Evolutionary conservation across 1,140 invertebrate genomes (phyloP).

Genomic region (Brachionus manjavacas): DNA sequence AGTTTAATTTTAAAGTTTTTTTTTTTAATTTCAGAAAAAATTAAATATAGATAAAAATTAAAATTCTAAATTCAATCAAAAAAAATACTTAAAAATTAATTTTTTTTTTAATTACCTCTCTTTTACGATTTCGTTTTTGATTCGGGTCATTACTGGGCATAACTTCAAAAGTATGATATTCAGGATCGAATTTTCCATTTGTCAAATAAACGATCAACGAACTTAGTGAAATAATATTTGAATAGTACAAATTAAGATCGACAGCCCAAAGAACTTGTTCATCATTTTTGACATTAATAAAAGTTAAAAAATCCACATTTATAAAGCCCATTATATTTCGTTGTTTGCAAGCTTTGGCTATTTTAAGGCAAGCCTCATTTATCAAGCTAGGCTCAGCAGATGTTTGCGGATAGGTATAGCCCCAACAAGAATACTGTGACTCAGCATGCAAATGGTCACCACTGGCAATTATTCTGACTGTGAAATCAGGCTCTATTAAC

Average conservation of each 20-base stretch:
- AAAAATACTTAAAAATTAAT: too few relatives aligned
- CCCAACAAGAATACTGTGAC: slow-evolving; percentile 53
- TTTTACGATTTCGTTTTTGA: slow-evolving; percentile 45
- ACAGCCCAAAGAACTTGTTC: slow-evolving; percentile 55
- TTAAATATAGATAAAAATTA: too few relatives aligned
- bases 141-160: slow-evolving; percentile 46
- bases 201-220: slow-evolving; percentile 54
- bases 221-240: slow-evolving; percentile 53
- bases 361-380: slow-evolving; percentile 49
- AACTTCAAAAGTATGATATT: slow-evolving; percentile 51
- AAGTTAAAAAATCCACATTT: slow-evolving; percentile 56
- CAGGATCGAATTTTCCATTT: slow-evolving; percentile 50
- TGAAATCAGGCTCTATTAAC: slow-evolving; percentile 54
- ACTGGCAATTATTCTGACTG: slow-evolving; percentile 48
- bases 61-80: too few relatives aligned
- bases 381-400: slow-evolving; percentile 53
- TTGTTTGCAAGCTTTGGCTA: slow-evolving; percentile 53
- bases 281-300: slow-evolving; percentile 52
- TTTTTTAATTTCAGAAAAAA: too few relatives aligned
- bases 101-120: background rate
- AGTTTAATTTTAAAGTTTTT: too few relatives aligned
- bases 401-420: slow-evolving; percentile 55
- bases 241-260: slow-evolving; percentile 54
- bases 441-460: slow-evolving; percentile 58
- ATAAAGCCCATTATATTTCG: slow-evolving; percentile 55